A percentile compares a stretch with the other conserved stretches of the same genome.
Conservation (phyloP, 2,888 invertebrate genomes). For the Hydrotaea cyrtoneurina region DNA sequence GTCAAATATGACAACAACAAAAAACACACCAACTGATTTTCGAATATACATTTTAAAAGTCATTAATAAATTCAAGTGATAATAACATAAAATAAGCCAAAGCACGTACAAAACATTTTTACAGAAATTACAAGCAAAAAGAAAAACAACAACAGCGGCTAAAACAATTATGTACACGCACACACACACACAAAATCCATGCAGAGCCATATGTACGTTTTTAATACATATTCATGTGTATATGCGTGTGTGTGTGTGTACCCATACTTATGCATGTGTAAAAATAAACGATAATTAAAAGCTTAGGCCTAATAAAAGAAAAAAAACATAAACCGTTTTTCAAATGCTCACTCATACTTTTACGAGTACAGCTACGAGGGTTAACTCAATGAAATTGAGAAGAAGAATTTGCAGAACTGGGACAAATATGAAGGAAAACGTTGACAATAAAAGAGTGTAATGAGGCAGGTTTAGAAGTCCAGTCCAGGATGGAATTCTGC, state of each 20-base stretch:
- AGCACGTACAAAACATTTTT: constrained; percentile 59
- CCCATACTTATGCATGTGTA: not conserved
- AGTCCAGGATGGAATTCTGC: too few relatives aligned
- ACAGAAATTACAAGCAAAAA: not conserved
- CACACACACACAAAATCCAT: not conserved
- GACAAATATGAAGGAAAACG: too few relatives aligned
- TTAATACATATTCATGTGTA: not conserved
- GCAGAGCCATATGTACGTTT: too few relatives aligned
- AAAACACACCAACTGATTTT: constrained; percentile 41
- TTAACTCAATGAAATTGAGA: not conserved
- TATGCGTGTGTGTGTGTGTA: not conserved
- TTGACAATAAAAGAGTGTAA: too few relatives aligned
- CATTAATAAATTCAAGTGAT: constrained; percentile 63
- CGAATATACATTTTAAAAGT: constrained; percentile 48
- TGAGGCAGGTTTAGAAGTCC: too few relatives aligned
- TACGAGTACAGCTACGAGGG: not conserved
- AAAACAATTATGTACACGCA: constrained; percentile 24
- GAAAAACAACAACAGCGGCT: not conserved
- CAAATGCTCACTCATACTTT: not conserved
- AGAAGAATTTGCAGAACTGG: not conserved
- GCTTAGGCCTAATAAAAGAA: constrained; percentile 62
- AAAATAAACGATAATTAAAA: constrained; percentile 61
- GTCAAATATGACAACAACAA: too few relatives aligned
- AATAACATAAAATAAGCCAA: constrained; percentile 58
- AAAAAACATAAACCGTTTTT: constrained; percentile 33